Base-by-base conservation (phyloP, 2,113 vertebrate species). In the Aphyosemion australe region DNA sequence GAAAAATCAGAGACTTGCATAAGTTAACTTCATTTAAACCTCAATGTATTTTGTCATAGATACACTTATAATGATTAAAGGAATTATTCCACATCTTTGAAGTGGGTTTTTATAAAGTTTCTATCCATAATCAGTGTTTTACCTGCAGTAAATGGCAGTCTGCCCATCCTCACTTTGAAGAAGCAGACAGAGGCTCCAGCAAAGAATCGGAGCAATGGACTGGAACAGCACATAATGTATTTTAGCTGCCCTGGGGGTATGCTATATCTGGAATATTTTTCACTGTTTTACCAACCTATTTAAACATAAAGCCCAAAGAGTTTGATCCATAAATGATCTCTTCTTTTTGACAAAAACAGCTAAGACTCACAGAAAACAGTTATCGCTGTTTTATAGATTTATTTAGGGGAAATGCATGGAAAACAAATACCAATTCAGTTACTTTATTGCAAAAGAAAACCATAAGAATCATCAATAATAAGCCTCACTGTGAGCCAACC, bases 141-240 rank as follows among this genome's bases (percentile, higher is more conserved):
- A 43, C 56, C 42, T 15, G 13, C 19, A 45, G n/a, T 49, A 16
- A 14, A 20, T 10, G 42, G 5, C 34, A 37, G 34, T 37, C 34
- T 37, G 34, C 34, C 34, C 34, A 37, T 5, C 34, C 34, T 37
- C 19, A 46, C 45, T 60, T 60, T 60, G 21, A 60, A 60, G 21
- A n/a, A 31, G 43, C 26, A 32, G 16, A 43, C 20, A 32, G 5
- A 26, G 26, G 21, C 42, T n/a, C 42, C 21, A n/a, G 26, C 43
- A 32, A 15, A 59, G 42, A n/a, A 20, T 1, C 19, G 20, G 8
- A 26, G n/a, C n/a, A 61, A 18, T 15, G n/a, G n/a, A 48, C n/a
- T n/a, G 31, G 7, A 12, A 4, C n/a, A 18, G 45, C 32, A 61
- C 2, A n/a, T 19, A 48, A 34, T 13, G 4, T 34, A 37, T 61